Evolutionary conservation across 2,113 vertebrate species (phyloP).

Genomic region (Castor canadensis): DNA sequence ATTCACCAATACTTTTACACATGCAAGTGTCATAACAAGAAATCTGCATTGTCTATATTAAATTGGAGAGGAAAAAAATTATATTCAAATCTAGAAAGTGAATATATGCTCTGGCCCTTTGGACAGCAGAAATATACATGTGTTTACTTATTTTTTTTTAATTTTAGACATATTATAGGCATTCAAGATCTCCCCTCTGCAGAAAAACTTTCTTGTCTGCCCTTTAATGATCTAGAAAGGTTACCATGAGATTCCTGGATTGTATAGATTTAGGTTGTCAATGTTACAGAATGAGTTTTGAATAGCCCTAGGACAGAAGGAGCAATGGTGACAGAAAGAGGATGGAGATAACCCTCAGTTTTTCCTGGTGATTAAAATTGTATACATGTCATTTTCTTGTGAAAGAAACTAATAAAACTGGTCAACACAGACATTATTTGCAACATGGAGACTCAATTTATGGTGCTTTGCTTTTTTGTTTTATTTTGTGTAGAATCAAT

Average conservation of each 20-base stretch:
- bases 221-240: not conserved
- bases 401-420: not conserved
- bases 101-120: not conserved
- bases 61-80: not conserved
- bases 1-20: too few species aligned
- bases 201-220: not conserved
- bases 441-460: not conserved
- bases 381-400: not conserved
- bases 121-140: not conserved
- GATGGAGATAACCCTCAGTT: not conserved
- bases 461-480: not conserved
- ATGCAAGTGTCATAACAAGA: too few species aligned
- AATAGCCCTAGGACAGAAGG: not conserved
- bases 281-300: not conserved
- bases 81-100: not conserved
- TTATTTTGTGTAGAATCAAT: not conserved
- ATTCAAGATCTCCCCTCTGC: not conserved
- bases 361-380: not conserved
- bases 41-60: too few species aligned
- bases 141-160: not conserved
- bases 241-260: not conserved
- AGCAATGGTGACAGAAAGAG: not conserved
- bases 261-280: not conserved
- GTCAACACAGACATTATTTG: not conserved
- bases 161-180: not conserved